Percentiles rank a stretch among this genome's conserved stretches.
Conservation (phyloP, 2,113 vertebrate species). For the Condylura cristata region DNA sequence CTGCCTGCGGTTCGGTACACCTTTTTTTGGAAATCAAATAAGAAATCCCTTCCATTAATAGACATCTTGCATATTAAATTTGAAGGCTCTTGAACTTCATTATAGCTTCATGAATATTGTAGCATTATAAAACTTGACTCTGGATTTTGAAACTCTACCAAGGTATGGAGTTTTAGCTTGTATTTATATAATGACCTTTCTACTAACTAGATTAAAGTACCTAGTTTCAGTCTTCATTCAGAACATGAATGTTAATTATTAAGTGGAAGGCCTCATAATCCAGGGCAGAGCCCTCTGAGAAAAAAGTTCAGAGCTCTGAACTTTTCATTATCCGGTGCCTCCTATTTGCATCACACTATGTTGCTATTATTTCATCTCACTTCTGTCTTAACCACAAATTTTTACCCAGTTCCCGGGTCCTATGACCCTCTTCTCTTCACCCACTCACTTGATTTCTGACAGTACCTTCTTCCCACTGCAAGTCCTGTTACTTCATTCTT, state of each 20-base stretch:
- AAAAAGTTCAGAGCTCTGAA: too few relatives aligned
- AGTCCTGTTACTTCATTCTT: neutral
- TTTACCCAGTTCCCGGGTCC: neutral
- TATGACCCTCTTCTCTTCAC: neutral
- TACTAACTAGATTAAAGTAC: neutral
- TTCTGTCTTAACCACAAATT: neutral
- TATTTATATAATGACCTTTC: neutral
- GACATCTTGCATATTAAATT: constrained; percentile 77
- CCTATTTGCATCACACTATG: neutral
- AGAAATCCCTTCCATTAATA: constrained; percentile 71
- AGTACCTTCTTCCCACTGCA: neutral
- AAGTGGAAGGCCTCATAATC: neutral
- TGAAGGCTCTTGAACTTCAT: constrained; percentile 75
- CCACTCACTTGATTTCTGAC: neutral
- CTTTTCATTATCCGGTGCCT: neutral
- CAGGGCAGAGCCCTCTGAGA: neutral
- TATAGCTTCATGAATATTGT: constrained; percentile 74
- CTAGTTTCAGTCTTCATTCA: neutral
- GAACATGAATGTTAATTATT: neutral
- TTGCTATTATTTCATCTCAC: neutral
- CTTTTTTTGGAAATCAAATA: constrained; percentile 64
- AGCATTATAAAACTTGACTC: constrained; percentile 60
- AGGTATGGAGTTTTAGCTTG: neutral
- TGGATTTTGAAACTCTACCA: constrained; percentile 65
- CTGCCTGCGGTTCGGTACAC: constrained; percentile 67